Conservation (phyloP, 2,888 invertebrate genomes). For the Melanargia galathea region DNA sequence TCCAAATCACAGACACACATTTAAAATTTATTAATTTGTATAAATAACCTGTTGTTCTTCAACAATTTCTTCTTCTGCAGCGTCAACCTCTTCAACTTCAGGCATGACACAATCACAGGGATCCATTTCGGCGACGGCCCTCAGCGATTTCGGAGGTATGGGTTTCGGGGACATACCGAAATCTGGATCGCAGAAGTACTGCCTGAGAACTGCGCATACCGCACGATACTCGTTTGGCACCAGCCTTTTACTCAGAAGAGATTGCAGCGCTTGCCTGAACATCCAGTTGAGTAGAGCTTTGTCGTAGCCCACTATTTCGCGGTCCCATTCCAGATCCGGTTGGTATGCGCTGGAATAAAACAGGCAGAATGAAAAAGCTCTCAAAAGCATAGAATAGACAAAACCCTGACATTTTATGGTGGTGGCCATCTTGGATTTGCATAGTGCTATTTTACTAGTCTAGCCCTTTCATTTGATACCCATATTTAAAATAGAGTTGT, state of each 20-base stretch:
- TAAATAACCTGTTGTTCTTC: conserved; percentile 47
- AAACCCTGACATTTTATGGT: too few species aligned
- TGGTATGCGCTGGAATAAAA: conserved; percentile 58
- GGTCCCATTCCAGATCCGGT: conserved; percentile 68
- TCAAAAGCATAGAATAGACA: too few species aligned
- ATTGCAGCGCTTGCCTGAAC: conserved; percentile 69
- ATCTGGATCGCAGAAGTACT: conserved; percentile 65
- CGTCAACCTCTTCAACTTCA: conserved; percentile 56
- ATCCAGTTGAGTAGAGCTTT: conserved; percentile 66
- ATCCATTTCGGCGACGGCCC: conserved; percentile 52
- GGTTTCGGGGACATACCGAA: conserved; percentile 65
- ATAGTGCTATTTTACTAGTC: too few species aligned
- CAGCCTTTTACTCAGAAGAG: conserved; percentile 54
- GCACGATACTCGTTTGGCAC: conserved; percentile 46
- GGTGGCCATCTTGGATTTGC: too few species aligned
- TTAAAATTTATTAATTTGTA: background rate
- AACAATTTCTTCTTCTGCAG: conserved; percentile 47
- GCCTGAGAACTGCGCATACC: conserved; percentile 55
- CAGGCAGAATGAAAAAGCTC: background rate
- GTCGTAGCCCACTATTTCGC: conserved; percentile 57
- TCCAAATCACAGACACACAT: too few species aligned
- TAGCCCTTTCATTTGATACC: too few species aligned
- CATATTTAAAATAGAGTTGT: too few species aligned
- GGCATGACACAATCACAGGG: conserved; percentile 65
- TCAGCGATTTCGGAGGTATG: conserved; percentile 47